Base-by-base conservation (phyloP, 2,113 vertebrate genomes). In the Noturus placidus region DNA sequence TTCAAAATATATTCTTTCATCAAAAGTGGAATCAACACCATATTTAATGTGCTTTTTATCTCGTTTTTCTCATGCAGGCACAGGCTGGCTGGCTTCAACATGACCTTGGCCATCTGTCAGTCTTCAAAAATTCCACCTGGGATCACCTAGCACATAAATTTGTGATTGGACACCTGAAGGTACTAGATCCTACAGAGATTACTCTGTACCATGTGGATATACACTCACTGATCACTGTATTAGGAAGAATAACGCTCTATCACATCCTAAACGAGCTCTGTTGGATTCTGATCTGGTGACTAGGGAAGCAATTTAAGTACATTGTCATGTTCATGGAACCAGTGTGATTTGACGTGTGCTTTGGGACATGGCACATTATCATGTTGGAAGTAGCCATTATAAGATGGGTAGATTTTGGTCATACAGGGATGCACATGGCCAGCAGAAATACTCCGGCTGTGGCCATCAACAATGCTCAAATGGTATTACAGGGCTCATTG, bases 31-130 rank as follows among this genome's bases (percentile, higher is more conserved):
- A 61, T 10, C 13, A 19, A 80, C 78, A 82, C 79, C 2, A 57
- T 80, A 61, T 38, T 59, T 79, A 15, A 1, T 15, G 2, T 79
- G 77, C 33, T 5, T 50, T 27, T 38, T 27, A 15, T 54, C 27
- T 85, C 2, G n/a, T n/a, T 77, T 7, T 6, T 22, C 35, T 50
- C 78, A 86, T 88, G 0, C 87, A 99, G 98, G 90, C 95, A 0
- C 98, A 99, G 89, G 96, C 97, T 30, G 97, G 97, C 17, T 99
- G 98, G 98, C 93, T 99, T 89, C 98, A 99, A 85, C 98, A 99
- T 0, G 98, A 99, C 86, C 99, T 98, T 42, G 98, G 97, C 90
- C 98, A 99, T 90, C 94, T 99, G 72, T 99, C 98, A 9, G 97
- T 99, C 87, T 98, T 98, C 89, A 96, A 95, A 92, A 96, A 94